Conservation (phyloP, 2,797 vertebrate species). For the Intellagama lesueurii region DNA sequence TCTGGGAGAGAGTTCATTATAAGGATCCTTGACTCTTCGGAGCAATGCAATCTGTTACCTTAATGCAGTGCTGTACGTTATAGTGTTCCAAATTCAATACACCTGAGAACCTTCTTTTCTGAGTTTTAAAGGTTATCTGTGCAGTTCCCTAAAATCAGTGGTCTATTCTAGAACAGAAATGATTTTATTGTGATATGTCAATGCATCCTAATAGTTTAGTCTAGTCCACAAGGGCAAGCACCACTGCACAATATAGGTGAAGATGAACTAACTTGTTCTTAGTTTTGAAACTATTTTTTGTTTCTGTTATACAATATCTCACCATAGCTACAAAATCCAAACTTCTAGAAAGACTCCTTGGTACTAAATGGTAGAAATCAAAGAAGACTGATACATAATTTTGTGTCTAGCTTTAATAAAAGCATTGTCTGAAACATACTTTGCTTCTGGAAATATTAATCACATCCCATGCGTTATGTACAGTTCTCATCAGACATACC, state of each 20-base stretch:
- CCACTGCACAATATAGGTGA: neutral
- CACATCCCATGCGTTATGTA: too few relatives aligned
- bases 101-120: neutral
- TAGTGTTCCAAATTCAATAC: neutral
- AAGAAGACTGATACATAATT: neutral
- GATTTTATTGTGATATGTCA: neutral
- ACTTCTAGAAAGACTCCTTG: neutral
- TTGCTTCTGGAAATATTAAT: too few relatives aligned
- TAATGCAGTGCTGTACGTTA: neutral
- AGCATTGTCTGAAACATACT: too few relatives aligned
- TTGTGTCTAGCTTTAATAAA: too few relatives aligned
- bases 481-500: too few relatives aligned
- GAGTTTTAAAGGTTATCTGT: conserved; percentile 9
- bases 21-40: neutral
- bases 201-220: neutral
- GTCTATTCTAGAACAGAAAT: neutral
- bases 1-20: neutral
- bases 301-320: neutral
- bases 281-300: neutral
- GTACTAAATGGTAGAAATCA: neutral
- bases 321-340: neutral
- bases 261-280: neutral
- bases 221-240: neutral
- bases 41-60: neutral
- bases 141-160: neutral